A percentile compares a stretch with the other conserved stretches of the same genome.
These are phyloP conservation scores for Nestor notabilis DNA, from an alignment of 2,113 vertebrate species.

Conservation along the genomic window DNA sequence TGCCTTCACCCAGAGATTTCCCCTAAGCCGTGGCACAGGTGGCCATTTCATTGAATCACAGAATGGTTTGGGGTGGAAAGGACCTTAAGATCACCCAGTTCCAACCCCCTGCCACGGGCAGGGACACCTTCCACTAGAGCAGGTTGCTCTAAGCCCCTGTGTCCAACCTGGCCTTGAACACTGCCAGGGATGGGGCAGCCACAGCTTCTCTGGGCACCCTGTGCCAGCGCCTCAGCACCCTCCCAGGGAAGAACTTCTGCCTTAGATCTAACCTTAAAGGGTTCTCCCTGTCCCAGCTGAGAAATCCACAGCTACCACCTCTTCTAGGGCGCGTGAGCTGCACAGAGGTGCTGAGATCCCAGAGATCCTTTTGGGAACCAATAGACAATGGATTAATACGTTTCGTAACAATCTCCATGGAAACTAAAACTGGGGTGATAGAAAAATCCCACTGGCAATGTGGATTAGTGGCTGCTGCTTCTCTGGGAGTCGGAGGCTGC, in stretches of 20 bases:
- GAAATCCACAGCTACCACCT: not conserved
- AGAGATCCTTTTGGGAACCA: not conserved
- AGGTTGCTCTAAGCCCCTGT: not conserved
- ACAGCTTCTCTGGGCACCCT: not conserved
- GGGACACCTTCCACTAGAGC: not conserved
- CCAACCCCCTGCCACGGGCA: not conserved
- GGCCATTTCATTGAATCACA: not conserved
- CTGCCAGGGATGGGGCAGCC: not conserved
- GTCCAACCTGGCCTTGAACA: not conserved
- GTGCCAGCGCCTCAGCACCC: not conserved
- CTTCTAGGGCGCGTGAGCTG: not conserved
- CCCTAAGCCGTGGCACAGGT: not conserved
- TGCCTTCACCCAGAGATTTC: not conserved
- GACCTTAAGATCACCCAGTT: not conserved
- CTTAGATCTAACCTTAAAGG: not conserved
- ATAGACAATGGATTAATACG: not conserved
- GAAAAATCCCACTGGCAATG: not conserved
- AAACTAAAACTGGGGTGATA: not conserved
- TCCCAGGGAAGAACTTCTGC: not conserved
- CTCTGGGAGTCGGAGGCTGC: not conserved
- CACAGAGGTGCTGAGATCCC: not conserved
- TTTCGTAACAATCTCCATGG: slow-evolving; percentile 11
- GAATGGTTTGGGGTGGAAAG: not conserved
- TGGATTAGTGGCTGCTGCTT: slow-evolving; percentile 6
- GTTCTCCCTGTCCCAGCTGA: not conserved